Conservation (phyloP, 2,113 vertebrate species). For the Pomatostomus ruficeps region DNA sequence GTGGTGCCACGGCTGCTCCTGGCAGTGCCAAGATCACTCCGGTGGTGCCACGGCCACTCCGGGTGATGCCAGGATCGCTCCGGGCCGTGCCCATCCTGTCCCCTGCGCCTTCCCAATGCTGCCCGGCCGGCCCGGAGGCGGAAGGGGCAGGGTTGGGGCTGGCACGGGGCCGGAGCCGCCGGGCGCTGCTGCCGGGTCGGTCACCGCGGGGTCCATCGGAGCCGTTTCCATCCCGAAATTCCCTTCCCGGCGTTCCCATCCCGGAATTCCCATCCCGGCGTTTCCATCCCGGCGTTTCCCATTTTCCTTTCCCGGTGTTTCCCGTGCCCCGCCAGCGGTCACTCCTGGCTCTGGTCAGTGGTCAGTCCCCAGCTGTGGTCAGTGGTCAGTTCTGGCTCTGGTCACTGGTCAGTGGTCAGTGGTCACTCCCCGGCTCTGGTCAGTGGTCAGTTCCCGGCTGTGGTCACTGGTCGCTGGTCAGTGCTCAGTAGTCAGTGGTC, state of each 20-base stretch:
- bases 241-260: background rate
- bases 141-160: background rate
- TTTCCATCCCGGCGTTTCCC: background rate
- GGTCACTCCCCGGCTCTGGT: too few relatives aligned
- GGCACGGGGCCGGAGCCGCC: background rate
- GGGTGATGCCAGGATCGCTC: background rate
- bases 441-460: too few relatives aligned
- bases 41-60: too few relatives aligned
- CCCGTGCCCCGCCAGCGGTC: too few relatives aligned
- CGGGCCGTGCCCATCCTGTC: rapidly evolving
- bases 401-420: too few relatives aligned
- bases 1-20: constrained; percentile 88
- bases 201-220: background rate
- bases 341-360: too few relatives aligned
- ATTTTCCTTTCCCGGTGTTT: too few relatives aligned
- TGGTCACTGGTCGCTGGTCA: too few relatives aligned
- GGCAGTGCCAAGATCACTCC: too few relatives aligned
- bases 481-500: too few relatives aligned
- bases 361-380: too few relatives aligned
- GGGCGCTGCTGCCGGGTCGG: background rate
- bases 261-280: rapidly evolving
- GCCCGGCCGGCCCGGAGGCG: background rate
- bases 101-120: background rate
- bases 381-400: too few relatives aligned
- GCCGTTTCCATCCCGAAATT: background rate